These are phyloP conservation scores for Rattus norvegicus DNA, from an alignment of 2,113 vertebrate species.

Conservation along the genomic window GRCr8 NC_086021.1:120607001-120607500, in stretches of 20 bases:
- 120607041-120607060: conserved; percentile 20
- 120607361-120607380: neutral
- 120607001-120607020: conserved; percentile 17
- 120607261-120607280: neutral
- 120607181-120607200: neutral
- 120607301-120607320: neutral
- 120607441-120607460: neutral
- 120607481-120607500: neutral
- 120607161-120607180: neutral
- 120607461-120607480: neutral
- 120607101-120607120: neutral
- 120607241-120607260: neutral
- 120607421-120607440: conserved; percentile 36
- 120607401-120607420: neutral
- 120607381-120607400: neutral
- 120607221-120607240: neutral
- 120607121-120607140: conserved; percentile 4
- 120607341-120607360: neutral
- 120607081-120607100: neutral
- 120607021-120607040: neutral
- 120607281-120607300: neutral
- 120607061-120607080: neutral
- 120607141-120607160: neutral
- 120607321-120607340: neutral
- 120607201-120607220: conserved; percentile 6